Evolutionary conservation across 2,888 invertebrate species (phyloP).

Genomic region (Dynastes tityus): DNA sequence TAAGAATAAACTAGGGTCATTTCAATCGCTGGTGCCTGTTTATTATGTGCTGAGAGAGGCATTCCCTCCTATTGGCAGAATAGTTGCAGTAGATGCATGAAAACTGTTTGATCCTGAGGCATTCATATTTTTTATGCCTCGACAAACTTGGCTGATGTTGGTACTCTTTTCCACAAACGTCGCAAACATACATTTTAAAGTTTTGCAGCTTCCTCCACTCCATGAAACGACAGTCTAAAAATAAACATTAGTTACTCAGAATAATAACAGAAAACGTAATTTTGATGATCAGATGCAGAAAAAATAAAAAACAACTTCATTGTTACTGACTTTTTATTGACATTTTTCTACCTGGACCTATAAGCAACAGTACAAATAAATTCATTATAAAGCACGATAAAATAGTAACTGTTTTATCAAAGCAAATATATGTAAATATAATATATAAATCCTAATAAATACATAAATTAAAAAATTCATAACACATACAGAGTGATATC

Average conservation of each 20-base stretch:
- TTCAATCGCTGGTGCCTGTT: constrained; percentile 34
- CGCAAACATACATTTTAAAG: constrained; percentile 68
- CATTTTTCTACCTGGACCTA: constrained; percentile 50
- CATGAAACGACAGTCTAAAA: constrained; percentile 37
- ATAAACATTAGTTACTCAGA: constrained; percentile 23
- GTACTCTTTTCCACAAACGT: constrained; percentile 86
- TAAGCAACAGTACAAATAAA: constrained; percentile 48
- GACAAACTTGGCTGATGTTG: constrained; percentile 84
- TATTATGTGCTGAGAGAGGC: constrained; percentile 63
- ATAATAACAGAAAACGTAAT: not conserved
- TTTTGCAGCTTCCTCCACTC: not conserved
- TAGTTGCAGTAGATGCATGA: constrained; percentile 77
- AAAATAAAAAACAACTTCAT: constrained; percentile 72
- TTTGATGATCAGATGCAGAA: not conserved
- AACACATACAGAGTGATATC: constrained; percentile 47
- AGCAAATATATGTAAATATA: constrained; percentile 49
- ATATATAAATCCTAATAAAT: constrained; percentile 49
- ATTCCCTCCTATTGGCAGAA: constrained; percentile 77
- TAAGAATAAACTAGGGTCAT: not conserved
- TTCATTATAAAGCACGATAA: constrained; percentile 41
- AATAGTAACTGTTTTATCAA: constrained; percentile 41
- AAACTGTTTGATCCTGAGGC: constrained; percentile 77
- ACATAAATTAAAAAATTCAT: constrained; percentile 51
- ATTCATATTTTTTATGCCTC: constrained; percentile 82
- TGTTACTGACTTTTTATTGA: constrained; percentile 49